Conservation (phyloP, 2,888 invertebrate genomes). For the Ptilodon capucinus region DNA sequence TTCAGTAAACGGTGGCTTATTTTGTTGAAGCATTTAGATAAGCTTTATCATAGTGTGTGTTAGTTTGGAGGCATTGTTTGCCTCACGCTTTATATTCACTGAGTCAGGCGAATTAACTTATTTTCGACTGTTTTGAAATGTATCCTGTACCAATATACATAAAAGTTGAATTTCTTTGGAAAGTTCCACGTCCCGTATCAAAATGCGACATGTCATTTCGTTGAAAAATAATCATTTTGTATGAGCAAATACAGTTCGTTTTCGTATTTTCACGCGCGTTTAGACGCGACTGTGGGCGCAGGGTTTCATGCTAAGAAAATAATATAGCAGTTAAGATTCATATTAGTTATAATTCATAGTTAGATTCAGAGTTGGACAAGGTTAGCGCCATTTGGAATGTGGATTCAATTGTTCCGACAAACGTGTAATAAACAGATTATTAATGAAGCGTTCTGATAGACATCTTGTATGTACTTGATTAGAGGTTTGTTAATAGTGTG, state of each 20-base stretch:
- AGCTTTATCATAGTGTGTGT: constrained; percentile 5
- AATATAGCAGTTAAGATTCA: neutral
- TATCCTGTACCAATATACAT: too few species aligned
- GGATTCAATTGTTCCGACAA: neutral
- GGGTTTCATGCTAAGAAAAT: constrained; percentile 11
- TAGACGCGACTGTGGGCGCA: too few species aligned
- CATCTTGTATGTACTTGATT: neutral
- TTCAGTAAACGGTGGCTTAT: constrained; percentile 26
- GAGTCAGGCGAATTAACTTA: too few species aligned
- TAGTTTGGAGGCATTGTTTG: constrained; percentile 8
- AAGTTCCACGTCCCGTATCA: too few species aligned
- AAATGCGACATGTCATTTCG: too few species aligned
- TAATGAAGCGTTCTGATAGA: neutral
- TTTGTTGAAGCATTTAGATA: constrained; percentile 20
- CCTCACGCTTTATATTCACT: too few species aligned
- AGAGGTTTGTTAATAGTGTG: neutral
- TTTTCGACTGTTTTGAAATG: too few species aligned
- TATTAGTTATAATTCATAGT: neutral
- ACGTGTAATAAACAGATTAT: neutral
- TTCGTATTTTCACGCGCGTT: too few species aligned
- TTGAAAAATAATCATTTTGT: too few species aligned
- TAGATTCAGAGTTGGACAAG: neutral
- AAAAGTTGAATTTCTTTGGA: too few species aligned
- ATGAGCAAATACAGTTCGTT: too few species aligned
- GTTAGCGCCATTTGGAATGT: neutral